Conservation (phyloP, 2,113 vertebrate species). For the Dasyprocta punctata region DNA sequence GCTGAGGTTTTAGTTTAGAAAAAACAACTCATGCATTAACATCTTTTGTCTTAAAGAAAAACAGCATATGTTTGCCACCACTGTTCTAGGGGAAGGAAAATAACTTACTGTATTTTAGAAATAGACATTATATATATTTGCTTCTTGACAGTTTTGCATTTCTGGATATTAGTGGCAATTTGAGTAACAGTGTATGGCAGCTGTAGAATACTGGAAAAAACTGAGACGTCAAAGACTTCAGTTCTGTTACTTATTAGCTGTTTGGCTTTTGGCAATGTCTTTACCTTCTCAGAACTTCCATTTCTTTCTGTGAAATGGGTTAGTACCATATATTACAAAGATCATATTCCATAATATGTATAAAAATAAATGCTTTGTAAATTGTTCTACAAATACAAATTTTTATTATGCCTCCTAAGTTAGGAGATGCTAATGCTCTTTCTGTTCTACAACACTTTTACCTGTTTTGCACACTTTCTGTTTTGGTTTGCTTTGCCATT, state of each 20-base stretch:
- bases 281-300: not conserved
- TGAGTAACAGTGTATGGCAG: not conserved
- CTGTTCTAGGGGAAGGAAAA: not conserved
- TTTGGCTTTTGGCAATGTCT: not conserved
- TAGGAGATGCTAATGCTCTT: not conserved
- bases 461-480: not conserved
- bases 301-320: not conserved
- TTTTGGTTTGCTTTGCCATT: not conserved
- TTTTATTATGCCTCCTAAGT: not conserved
- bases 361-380: not conserved
- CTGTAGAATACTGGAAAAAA: not conserved
- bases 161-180: not conserved
- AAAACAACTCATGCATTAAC: not conserved
- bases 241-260: not conserved
- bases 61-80: not conserved
- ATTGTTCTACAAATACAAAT: not conserved
- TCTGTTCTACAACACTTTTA: not conserved
- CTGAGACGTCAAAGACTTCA: not conserved
- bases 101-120: not conserved
- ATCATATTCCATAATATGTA: not conserved
- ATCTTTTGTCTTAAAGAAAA: not conserved
- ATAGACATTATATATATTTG: not conserved
- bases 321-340: not conserved
- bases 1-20: not conserved
- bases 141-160: slow-evolving; percentile 28